Conservation (phyloP, 2,113 vertebrate genomes). For the Nothocercus julius region DNA sequence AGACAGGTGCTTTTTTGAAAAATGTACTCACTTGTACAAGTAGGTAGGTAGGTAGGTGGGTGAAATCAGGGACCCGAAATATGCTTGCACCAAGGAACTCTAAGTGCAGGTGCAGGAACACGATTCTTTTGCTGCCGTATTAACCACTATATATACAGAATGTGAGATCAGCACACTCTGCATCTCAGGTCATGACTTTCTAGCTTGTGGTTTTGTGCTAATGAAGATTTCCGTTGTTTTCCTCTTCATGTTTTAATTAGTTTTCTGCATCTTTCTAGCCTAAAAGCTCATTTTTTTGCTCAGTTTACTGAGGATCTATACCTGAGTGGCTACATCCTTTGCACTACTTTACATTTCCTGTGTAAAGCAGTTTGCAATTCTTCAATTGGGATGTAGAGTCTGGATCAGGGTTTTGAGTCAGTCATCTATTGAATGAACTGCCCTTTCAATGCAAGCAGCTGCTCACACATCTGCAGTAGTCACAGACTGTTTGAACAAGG, state of each 20-base stretch:
- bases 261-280: neutral
- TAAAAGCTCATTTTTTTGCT: neutral
- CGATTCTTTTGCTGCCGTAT: neutral
- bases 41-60: neutral
- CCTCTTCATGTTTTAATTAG: neutral
- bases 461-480: neutral
- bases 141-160: neutral
- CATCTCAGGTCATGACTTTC: neutral
- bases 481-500: neutral
- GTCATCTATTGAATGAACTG: neutral
- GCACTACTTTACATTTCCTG: neutral
- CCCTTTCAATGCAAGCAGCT: neutral
- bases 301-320: fast-evolving
- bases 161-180: neutral
- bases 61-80: fast-evolving
- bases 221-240: neutral
- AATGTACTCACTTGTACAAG: neutral
- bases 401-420: neutral
- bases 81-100: neutral
- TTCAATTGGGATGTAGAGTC: neutral
- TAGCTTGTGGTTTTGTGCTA: neutral
- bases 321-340: neutral
- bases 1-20: neutral
- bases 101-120: neutral
- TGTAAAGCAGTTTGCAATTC: fast-evolving